phyloP scores from a whole-genome alignment of 2,888 invertebrate species.

The Metacarcinus magister region DNA sequence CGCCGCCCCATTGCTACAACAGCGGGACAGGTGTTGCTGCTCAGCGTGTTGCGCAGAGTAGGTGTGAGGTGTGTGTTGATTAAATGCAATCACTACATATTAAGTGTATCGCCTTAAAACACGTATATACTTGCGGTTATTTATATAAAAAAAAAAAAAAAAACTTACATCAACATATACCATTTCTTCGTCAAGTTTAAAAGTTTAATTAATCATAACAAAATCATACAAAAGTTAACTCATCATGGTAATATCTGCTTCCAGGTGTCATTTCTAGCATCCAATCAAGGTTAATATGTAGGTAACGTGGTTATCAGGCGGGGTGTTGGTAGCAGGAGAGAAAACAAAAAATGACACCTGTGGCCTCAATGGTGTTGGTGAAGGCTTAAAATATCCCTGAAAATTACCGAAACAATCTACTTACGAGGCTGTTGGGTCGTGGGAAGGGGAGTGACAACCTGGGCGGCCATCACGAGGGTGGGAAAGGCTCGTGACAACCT shows the following conservation, averaged over 20 bases:
- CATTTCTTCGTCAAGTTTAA: no score
- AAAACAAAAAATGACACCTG: not conserved
- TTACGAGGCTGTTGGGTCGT: not conserved
- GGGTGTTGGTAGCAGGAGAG: not conserved
- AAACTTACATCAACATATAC: no score
- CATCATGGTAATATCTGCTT: not conserved
- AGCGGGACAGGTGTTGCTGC: not conserved
- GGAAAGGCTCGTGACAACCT: not conserved
- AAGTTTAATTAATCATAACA: no score
- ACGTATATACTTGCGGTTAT: no score
- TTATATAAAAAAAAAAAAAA: no score
- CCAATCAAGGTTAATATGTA: not conserved
- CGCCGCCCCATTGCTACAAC: conserved; percentile 3
- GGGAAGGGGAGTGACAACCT: not conserved
- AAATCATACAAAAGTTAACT: no score
- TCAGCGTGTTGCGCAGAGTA: not conserved
- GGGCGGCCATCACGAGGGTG: not conserved
- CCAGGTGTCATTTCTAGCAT: not conserved
- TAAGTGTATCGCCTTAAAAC: not conserved
- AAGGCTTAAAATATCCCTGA: not conserved
- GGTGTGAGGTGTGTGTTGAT: no score
- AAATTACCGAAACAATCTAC: not conserved
- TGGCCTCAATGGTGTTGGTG: not conserved
- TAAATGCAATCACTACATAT: not conserved
- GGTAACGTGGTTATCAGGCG: not conserved